Conservation (phyloP, 2,888 invertebrate genomes). For the Caenorhabditis plicata region DNA sequence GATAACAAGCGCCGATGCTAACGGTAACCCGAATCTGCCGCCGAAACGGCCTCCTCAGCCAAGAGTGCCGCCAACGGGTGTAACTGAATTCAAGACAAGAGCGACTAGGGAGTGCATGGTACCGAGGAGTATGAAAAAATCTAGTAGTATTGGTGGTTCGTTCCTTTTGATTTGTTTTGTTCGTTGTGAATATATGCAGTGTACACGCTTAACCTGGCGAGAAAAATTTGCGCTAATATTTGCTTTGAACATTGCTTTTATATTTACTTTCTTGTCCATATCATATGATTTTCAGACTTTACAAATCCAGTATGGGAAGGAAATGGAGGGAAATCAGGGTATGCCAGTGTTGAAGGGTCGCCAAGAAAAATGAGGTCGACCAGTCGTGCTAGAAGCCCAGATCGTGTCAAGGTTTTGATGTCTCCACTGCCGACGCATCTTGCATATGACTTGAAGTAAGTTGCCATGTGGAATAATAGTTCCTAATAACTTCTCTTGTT, state of each 20-base stretch:
- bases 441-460: slow-evolving; percentile 69
- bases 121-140: slow-evolving; percentile 26
- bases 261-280: not conserved
- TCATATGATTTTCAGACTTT: slow-evolving; percentile 23
- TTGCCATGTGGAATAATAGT: not conserved
- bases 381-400: slow-evolving; percentile 41
- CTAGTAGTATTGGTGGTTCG: slow-evolving; percentile 34
- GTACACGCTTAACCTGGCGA: no score
- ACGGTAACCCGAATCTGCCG: slow-evolving; percentile 23
- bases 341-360: slow-evolving; percentile 40
- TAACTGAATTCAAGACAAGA: slow-evolving; percentile 10
- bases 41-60: slow-evolving; percentile 6
- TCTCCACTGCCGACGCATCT: slow-evolving; percentile 68
- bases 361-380: slow-evolving; percentile 35
- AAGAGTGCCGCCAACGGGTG: slow-evolving; percentile 8
- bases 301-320: slow-evolving; percentile 40
- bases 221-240: not conserved
- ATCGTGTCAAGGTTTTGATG: slow-evolving; percentile 43
- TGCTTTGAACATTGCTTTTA: not conserved
- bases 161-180: slow-evolving; percentile 8
- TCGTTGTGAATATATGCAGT: not conserved
- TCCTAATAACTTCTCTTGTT: slow-evolving; percentile 5
- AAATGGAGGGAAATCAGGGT: slow-evolving; percentile 31
- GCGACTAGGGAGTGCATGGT: slow-evolving; percentile 11
- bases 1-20: slow-evolving; percentile 36